Base-by-base conservation (phyloP, 53 echinoderm and acorn worm genomes). In the Mesocentrotus franciscanus region DNA sequence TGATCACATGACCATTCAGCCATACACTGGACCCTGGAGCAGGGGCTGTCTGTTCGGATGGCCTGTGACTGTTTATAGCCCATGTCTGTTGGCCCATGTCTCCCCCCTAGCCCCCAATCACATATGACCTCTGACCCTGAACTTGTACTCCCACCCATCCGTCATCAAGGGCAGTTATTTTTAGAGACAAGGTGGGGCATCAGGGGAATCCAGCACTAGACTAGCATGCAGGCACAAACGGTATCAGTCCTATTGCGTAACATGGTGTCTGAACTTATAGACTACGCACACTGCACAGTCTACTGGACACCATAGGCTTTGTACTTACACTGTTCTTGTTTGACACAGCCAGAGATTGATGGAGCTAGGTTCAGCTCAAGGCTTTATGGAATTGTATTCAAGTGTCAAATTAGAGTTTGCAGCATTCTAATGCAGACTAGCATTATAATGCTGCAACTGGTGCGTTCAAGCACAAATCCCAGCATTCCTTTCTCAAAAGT, bases 91-190 rank as follows among this genome's bases (percentile, higher is more conserved):
- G n/a, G 58, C 12, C 87, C 57, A 87, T 87, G 87, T 87, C 87
- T 91, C 39, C 68, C 68, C 68, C 62, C 33, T 20, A 13, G 66
- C 22, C 68, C n/a, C 64, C 36, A 60, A 91, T 91, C 91, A 64
- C 26, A 14, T 66, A 3, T 29, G 36, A 61, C 66, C 91, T 64
- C 66, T 68, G 91, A 92, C 92, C 74, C 29, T 92, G 92, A 92
- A 92, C 92, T 92, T 92, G 92, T 91, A 91, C 64, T 91, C 90
- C 90, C 61, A 33, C 92, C 62, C 71, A 74, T 92, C 92, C 12
- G 27, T 92, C 92, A 92, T 13, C 76, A 92, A 74, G 92, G 75
- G 42, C 74, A 72, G 56, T 11, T 75, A 92, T 92, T 92, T 92
- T 71, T 72, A 39, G 76, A 75, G 71, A 66, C 35, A 33, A 58